A percentile compares a stretch with the other conserved stretches of the same genome.
Conservation (phyloP, 2,797 vertebrate genomes). For the Enteromius afrohamiltoni region DNA sequence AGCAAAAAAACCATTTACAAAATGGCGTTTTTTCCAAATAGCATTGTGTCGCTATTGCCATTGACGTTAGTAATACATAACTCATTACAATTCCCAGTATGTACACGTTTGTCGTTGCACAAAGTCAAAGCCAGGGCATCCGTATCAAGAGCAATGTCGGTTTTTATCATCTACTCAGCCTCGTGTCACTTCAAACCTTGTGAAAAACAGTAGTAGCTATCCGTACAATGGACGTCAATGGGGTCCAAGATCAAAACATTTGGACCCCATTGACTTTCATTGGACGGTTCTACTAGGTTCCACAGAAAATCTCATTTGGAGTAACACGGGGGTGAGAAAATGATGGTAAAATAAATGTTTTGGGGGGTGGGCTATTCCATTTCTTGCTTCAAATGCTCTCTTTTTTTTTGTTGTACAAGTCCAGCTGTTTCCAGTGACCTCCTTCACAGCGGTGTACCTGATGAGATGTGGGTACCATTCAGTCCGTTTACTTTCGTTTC, state of each 20-base stretch:
- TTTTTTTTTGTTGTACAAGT: constrained; percentile 7
- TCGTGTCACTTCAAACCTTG: neutral
- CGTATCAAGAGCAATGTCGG: neutral
- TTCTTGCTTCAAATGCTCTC: constrained; percentile 1
- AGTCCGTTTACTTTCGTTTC: constrained; percentile 39
- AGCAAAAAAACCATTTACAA: constrained; percentile 51
- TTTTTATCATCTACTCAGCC: neutral
- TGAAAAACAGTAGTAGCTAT: neutral
- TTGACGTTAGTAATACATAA: constrained; percentile 25
- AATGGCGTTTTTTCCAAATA: constrained; percentile 51
- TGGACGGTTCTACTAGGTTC: neutral
- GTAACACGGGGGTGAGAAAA: neutral
- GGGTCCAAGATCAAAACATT: neutral
- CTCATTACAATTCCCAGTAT: constrained; percentile 37
- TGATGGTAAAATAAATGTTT: neutral
- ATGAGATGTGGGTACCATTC: constrained; percentile 49
- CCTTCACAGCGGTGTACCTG: constrained; percentile 57
- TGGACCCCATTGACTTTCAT: neutral
- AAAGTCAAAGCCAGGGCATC: constrained; percentile 1
- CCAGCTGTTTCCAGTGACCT: constrained; percentile 36
- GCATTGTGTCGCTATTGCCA: constrained; percentile 44
- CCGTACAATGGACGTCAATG: neutral
- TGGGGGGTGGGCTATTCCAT: neutral
- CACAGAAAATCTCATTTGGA: neutral
- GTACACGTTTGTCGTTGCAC: constrained; percentile 24